Percentiles rank a stretch among this genome's conserved stretches.
Conservation (phyloP, 2,888 invertebrate species). For the Rhogogaster chlorosoma region DNA sequence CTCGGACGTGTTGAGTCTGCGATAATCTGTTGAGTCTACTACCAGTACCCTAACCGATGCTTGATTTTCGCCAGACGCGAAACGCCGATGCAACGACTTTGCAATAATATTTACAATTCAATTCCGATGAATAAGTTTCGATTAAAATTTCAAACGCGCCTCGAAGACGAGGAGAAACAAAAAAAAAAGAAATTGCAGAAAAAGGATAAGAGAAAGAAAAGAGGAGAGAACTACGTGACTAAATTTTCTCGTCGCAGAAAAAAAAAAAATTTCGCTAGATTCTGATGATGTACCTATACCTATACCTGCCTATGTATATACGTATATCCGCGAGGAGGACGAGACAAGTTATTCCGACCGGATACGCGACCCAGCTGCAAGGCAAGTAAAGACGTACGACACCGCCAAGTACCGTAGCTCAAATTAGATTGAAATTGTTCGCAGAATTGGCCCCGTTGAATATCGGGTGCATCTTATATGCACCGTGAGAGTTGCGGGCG, state of each 20-base stretch:
- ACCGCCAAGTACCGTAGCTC: slow-evolving; percentile 22
- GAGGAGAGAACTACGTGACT: neutral
- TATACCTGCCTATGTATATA: neutral
- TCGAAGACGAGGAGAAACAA: neutral
- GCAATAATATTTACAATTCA: slow-evolving; percentile 39
- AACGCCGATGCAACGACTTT: neutral
- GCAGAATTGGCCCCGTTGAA: slow-evolving; percentile 39
- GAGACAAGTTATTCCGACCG: slow-evolving; percentile 24
- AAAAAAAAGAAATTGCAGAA: neutral
- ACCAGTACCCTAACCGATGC: neutral
- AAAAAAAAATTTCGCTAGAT: neutral
- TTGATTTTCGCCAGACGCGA: neutral
- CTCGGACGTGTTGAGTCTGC: slow-evolving; percentile 23
- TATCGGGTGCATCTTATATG: slow-evolving; percentile 27
- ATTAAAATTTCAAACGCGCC: neutral
- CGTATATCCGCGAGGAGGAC: neutral
- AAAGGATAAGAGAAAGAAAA: neutral
- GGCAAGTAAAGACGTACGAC: slow-evolving; percentile 3
- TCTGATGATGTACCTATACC: neutral
- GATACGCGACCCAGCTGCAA: slow-evolving; percentile 1
- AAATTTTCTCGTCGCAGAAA: neutral
- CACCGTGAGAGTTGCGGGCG: slow-evolving; percentile 2
- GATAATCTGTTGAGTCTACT: slow-evolving; percentile 40
- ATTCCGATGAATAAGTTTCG: neutral
- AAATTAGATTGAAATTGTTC: slow-evolving; percentile 52